A percentile compares a stretch with the other conserved stretches of the same genome.
Conservation (phyloP, 2,113 vertebrate genomes). For the Puffinus mauretanicus region DNA sequence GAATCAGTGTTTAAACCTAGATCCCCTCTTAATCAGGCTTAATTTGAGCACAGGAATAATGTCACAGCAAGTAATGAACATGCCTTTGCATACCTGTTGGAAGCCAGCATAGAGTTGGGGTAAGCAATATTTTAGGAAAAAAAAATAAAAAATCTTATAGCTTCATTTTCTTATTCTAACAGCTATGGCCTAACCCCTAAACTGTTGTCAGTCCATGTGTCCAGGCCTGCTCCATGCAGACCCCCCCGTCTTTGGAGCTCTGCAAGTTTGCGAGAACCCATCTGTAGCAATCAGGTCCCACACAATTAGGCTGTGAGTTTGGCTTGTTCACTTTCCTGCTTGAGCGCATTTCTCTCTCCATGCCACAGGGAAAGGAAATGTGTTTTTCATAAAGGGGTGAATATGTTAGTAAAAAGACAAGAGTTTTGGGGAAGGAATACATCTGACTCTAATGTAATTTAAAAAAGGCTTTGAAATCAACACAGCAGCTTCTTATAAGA, state of each 20-base stretch:
- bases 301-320: neutral
- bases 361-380: neutral
- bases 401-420: neutral
- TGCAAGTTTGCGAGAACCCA: neutral
- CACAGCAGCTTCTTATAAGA: neutral
- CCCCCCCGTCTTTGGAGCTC: too few species aligned
- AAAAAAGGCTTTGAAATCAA: neutral
- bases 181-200: neutral
- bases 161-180: neutral
- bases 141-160: too few species aligned
- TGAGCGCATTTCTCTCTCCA: rapidly evolving
- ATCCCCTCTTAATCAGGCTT: neutral
- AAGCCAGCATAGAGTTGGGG: neutral
- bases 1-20: neutral
- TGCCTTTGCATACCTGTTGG: neutral
- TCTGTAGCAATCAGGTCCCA: neutral
- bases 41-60: neutral
- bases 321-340: neutral
- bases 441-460: neutral
- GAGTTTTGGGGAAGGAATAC: neutral
- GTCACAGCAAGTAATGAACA: neutral
- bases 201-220: neutral
- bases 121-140: neutral
- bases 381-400: neutral
- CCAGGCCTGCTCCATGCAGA: neutral